Base-by-base conservation (phyloP, 1,140 invertebrate genomes). In the Drosophila novamexicana region DNA sequence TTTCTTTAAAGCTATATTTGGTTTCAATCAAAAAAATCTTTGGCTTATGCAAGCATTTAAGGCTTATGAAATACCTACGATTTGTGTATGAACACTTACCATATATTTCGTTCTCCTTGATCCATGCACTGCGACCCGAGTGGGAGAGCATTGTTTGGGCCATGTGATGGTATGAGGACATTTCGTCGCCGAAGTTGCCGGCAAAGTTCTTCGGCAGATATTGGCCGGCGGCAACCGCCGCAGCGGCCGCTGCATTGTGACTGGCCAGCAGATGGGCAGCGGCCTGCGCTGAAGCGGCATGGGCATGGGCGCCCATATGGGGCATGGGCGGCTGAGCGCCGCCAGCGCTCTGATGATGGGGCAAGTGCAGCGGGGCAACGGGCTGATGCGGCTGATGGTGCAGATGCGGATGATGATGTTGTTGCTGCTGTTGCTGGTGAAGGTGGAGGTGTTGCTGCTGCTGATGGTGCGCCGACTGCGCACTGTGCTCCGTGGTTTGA, bases 81-180 rank as follows among this genome's bases (percentile, higher is more conserved):
- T 9, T 34, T 66, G 12, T 2, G 1, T n/a, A 4, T 1, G 14
- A 0, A 18, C 18, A 92, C 91, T 89, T 40, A 92, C 91, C 91
- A 56, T 92, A 92, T 42, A 92, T 61, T 36, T 92, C 91, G 47
- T 90, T 92, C 61, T 92, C 91, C 56, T 92, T 91, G 56, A 92
- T 91, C 91, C 91, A 92, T 18, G 91, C 82, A 45, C 70, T 78
- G 42, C 91, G 84, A 6, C 80, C 85, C 50, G 91, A 66, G 45
- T 92, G 91, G 53, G 83, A 75, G 39, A 92, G 77, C 91, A 92
- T 92, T 7, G 91, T 89, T 36, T 92, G 91, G 39, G 91, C 82
- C 67, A 92, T 90, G 70, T 91, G 91, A 45, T 92, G 91, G 61
- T 92, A 92, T 42, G 90, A 91, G 39, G 91, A 88, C 86, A 91